Conservation (phyloP, 2,797 vertebrate species). For the Bufotes viridis region DNA sequence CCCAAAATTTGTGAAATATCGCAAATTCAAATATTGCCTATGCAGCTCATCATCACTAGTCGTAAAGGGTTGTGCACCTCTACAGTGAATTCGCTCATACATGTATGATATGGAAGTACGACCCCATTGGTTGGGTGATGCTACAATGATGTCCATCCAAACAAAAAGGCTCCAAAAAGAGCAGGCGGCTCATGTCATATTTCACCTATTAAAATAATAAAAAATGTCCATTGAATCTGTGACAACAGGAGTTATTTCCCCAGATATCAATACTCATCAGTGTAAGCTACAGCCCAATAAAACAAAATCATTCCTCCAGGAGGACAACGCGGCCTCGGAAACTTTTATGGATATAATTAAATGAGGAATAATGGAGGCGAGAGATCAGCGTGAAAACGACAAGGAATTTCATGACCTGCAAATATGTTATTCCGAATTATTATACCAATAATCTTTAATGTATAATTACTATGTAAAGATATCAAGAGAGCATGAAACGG, state of each 20-base stretch:
- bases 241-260: conserved; percentile 54
- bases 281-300: conserved; percentile 32
- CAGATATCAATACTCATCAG: conserved; percentile 43
- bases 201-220: not conserved
- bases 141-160: not conserved
- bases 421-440: conserved; percentile 41
- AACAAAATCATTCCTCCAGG: conserved; percentile 49
- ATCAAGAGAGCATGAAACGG: conserved; percentile 35
- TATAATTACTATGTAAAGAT: conserved; percentile 29
- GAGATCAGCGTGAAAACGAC: conserved; percentile 22
- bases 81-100: no score
- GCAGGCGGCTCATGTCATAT: not conserved
- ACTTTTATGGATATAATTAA: conserved; percentile 42
- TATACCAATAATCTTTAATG: conserved; percentile 50
- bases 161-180: not conserved
- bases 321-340: conserved; percentile 15
- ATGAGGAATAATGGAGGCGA: conserved; percentile 32
- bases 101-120: no score
- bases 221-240: conserved; percentile 20
- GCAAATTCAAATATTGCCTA: no score
- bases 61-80: not conserved
- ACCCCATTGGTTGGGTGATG: not conserved
- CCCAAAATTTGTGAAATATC: no score
- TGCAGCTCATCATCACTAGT: no score
- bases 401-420: conserved; percentile 42